phyloP scores from a whole-genome alignment of 2,797 vertebrate species.

The Muscicapa striata region DNA sequence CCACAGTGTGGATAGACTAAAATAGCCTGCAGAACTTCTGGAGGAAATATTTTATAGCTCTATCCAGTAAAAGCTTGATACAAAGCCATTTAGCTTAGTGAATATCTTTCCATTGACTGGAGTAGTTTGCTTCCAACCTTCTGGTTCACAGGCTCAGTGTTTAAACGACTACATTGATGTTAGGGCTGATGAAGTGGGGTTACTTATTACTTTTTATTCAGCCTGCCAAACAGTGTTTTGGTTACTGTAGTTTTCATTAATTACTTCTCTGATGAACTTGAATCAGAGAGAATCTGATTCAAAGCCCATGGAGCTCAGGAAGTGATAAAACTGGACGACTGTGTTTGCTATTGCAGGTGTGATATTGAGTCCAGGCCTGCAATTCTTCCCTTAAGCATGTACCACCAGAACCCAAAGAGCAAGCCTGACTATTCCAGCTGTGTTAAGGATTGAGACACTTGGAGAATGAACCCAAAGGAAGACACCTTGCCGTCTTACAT shows the following conservation, averaged over 20 bases:
- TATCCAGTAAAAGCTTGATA: conserved; percentile 32
- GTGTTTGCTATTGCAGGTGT: not conserved
- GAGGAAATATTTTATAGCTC: conserved; percentile 42
- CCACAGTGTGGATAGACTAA: not conserved
- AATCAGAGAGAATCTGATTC: not conserved
- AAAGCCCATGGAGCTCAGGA: not conserved
- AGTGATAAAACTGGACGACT: not conserved
- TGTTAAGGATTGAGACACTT: not conserved
- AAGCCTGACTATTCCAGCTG: not conserved
- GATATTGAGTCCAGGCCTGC: not conserved
- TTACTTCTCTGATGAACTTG: not conserved
- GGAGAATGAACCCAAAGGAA: not conserved
- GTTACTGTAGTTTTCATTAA: not conserved
- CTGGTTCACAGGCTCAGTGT: not conserved
- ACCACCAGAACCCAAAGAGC: not conserved
- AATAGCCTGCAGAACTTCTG: conserved; percentile 27
- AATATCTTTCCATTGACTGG: conserved; percentile 26
- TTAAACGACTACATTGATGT: not conserved
- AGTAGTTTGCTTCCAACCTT: not conserved
- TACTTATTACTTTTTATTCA: not conserved
- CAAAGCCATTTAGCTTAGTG: conserved; percentile 23
- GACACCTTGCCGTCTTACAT: not conserved
- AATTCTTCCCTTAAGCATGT: not conserved
- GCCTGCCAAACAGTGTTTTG: not conserved
- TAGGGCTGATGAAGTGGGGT: not conserved